phyloP scores from a whole-genome alignment of 1,140 invertebrate species.

The Leptoteleia sp. region DNA sequence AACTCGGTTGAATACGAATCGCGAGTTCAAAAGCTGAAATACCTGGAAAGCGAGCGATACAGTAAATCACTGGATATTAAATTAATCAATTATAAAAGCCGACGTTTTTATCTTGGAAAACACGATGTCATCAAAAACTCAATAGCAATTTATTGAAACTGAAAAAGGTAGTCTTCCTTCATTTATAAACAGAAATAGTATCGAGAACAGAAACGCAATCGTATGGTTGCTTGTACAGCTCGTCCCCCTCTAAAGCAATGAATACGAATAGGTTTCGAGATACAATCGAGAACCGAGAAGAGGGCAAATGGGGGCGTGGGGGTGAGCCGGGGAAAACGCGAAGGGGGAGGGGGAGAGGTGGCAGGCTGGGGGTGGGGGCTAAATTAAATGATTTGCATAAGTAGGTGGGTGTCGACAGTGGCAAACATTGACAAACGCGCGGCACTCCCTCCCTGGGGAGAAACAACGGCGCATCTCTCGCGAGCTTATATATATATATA shows the following conservation, averaged over 20 bases:
- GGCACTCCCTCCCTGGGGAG: slow-evolving; percentile 67
- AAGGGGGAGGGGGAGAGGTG: no score
- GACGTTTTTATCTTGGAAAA: no score
- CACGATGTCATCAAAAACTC: background rate
- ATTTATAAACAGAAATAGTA: slow-evolving; percentile 37
- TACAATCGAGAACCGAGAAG: slow-evolving; percentile 78
- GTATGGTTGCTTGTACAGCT: slow-evolving; percentile 72
- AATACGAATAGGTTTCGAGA: slow-evolving; percentile 82
- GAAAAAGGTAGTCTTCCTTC: slow-evolving; percentile 23
- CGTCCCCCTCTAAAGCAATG: slow-evolving; percentile 78
- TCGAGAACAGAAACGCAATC: slow-evolving; percentile 69
- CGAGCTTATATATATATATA: slow-evolving; percentile 67
- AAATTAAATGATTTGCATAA: slow-evolving; percentile 83
- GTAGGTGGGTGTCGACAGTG: slow-evolving; percentile 82
- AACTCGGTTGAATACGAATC: no score
- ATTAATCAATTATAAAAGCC: background rate
- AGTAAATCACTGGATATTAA: background rate
- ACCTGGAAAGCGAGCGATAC: no score
- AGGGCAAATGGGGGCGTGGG: slow-evolving; percentile 49
- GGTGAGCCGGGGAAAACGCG: slow-evolving; percentile 36
- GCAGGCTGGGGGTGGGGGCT: slow-evolving; percentile 74
- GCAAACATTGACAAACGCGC: slow-evolving; percentile 82
- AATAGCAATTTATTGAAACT: slow-evolving; percentile 5
- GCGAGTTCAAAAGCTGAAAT: no score
- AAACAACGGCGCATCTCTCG: slow-evolving; percentile 47